These are phyloP conservation scores for Drosophila barbarae DNA, from an alignment of 2,888 invertebrate species.

Conservation along the genomic window DNA sequence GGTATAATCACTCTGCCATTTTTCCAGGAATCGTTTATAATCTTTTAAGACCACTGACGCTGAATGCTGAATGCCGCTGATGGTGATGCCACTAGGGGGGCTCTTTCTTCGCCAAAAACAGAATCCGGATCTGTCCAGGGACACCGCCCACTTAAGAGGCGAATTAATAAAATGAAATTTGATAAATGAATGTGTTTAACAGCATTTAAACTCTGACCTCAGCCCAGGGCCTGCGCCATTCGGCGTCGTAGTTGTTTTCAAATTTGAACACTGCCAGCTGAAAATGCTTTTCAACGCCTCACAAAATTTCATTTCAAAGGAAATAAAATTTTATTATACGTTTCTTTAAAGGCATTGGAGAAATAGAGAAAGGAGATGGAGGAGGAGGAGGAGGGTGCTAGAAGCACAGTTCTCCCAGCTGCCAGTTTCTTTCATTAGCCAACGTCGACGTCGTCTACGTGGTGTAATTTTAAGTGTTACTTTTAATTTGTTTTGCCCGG, in stretches of 20 bases:
- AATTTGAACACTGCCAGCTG: slow-evolving; percentile 16
- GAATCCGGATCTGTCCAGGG: slow-evolving; percentile 21
- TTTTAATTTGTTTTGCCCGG: slow-evolving; percentile 63
- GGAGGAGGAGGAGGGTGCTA: not conserved
- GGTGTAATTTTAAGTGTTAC: slow-evolving; percentile 71
- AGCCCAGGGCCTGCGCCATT: not conserved
- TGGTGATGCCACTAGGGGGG: slow-evolving; percentile 21
- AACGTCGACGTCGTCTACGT: slow-evolving; percentile 51
- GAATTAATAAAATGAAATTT: slow-evolving; percentile 60
- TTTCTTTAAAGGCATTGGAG: slow-evolving; percentile 48
- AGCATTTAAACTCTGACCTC: slow-evolving; percentile 55
- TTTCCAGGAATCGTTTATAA: slow-evolving; percentile 57
- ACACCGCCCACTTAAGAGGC: slow-evolving; percentile 26
- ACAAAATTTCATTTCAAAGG: slow-evolving; percentile 68
- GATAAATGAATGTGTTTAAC: slow-evolving; percentile 61
- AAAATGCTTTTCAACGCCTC: slow-evolving; percentile 65
- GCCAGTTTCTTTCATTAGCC: slow-evolving; percentile 63
- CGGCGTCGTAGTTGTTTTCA: slow-evolving; percentile 26
- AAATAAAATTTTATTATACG: slow-evolving; percentile 68
- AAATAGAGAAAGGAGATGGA: not conserved
- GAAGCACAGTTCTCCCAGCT: slow-evolving; percentile 8
- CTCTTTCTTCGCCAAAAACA: slow-evolving; percentile 19
- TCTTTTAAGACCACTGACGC: slow-evolving; percentile 50
- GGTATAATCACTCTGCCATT: slow-evolving; percentile 52
- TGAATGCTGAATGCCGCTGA: slow-evolving; percentile 9